Percentiles rank a stretch among this genome's conserved stretches.
Conservation (phyloP, 2,797 vertebrate species). For the Pipistrellus nathusii region DNA sequence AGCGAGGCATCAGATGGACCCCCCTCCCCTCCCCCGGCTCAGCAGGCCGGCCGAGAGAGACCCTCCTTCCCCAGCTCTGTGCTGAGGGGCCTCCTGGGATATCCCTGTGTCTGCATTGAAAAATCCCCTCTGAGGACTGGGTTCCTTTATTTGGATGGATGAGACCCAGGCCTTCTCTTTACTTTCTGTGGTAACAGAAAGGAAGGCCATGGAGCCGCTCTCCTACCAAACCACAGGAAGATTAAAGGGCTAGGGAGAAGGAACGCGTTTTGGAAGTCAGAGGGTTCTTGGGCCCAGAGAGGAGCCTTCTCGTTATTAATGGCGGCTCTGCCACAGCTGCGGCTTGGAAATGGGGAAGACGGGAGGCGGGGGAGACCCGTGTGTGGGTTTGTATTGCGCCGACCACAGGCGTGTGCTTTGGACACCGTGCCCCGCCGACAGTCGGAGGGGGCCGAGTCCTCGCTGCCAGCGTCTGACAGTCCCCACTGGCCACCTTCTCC, state of each 20-base stretch:
- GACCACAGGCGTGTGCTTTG: neutral
- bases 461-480: neutral
- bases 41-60: neutral
- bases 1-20: neutral
- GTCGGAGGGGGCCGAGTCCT: neutral
- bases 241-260: neutral
- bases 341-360: neutral
- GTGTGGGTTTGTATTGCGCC: neutral
- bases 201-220: neutral
- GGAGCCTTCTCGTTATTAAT: neutral
- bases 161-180: neutral
- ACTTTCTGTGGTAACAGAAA: constrained; percentile 19
- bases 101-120: neutral
- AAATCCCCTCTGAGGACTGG: neutral
- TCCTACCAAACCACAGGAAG: constrained; percentile 47
- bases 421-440: neutral
- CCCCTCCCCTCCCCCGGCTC: neutral
- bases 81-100: neutral
- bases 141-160: neutral
- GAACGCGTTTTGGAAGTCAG: neutral
- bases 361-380: neutral
- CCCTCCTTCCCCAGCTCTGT: neutral
- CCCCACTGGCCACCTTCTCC: neutral
- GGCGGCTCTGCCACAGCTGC: neutral
- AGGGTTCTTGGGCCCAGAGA: neutral